These are phyloP conservation scores for Gymnoscopelus braueri DNA, from an alignment of 2,797 vertebrate species.

Conservation along the genomic window DNA sequence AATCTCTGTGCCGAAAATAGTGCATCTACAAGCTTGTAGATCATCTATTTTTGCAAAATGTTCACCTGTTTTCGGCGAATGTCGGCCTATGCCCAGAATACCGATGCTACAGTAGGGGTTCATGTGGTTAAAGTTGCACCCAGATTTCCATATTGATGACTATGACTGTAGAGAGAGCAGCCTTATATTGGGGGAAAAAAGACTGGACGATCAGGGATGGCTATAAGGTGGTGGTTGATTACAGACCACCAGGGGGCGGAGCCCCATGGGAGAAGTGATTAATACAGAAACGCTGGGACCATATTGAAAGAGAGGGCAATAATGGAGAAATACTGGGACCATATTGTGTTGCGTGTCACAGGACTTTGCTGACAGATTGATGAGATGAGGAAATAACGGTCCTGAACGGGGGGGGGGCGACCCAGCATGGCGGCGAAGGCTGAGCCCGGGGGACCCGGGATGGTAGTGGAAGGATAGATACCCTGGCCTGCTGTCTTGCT, in stretches of 20 bases:
- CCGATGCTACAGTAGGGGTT: no score
- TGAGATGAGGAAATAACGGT: slow-evolving; percentile 91
- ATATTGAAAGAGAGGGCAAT: slow-evolving; percentile 85
- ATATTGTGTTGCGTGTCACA: slow-evolving; percentile 93
- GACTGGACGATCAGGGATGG: no score
- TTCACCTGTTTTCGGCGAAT: no score
- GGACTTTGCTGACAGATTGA: slow-evolving; percentile 92
- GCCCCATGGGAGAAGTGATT: slow-evolving; percentile 76
- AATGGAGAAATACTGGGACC: slow-evolving; percentile 73
- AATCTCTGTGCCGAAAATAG: no score
- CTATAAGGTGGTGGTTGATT: neutral
- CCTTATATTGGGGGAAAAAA: no score
- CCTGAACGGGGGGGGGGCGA: slow-evolving; percentile 73
- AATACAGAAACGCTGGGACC: slow-evolving; percentile 87
- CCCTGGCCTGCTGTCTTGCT: slow-evolving; percentile 78
- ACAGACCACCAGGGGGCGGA: slow-evolving; percentile 28
- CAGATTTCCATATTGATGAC: no score
- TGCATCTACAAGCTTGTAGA: no score
- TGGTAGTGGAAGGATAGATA: slow-evolving; percentile 83
- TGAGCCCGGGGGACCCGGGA: slow-evolving; percentile 76
- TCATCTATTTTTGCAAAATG: no score
- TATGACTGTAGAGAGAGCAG: no score
- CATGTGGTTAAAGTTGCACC: no score
- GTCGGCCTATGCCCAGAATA: no score
- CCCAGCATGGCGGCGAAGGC: slow-evolving; percentile 82